Conservation (phyloP, 2,888 invertebrate species). For the Brenthis daphne region DNA sequence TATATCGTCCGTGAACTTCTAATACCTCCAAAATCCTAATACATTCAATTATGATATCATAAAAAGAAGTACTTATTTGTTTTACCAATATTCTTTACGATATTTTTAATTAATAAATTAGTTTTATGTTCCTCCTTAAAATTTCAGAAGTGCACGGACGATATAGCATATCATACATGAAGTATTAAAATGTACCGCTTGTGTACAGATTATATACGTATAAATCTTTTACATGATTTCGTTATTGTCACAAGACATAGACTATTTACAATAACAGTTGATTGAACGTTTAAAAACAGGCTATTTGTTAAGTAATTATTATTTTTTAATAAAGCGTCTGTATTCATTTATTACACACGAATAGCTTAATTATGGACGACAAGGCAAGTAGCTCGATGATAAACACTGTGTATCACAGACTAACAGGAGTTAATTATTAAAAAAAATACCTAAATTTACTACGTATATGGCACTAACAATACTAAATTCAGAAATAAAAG, state of each 20-base stretch:
- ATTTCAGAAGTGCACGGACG: too few relatives aligned
- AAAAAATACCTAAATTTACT: slow-evolving; percentile 63
- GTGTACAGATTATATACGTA: slow-evolving; percentile 14
- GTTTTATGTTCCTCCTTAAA: too few relatives aligned
- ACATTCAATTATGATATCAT: too few relatives aligned
- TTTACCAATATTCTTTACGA: too few relatives aligned
- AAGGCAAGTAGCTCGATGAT: slow-evolving; percentile 67
- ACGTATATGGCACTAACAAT: slow-evolving; percentile 76
- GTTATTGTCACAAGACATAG: slow-evolving; percentile 27
- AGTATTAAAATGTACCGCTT: background rate
- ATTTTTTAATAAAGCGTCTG: slow-evolving; percentile 37
- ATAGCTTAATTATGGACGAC: slow-evolving; percentile 42
- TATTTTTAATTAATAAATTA: too few relatives aligned
- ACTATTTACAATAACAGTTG: slow-evolving; percentile 17
- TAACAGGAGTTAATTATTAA: slow-evolving; percentile 67
- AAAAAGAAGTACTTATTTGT: too few relatives aligned
- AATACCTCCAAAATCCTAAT: too few relatives aligned
- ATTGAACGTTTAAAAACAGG: slow-evolving; percentile 11
- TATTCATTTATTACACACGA: slow-evolving; percentile 34
- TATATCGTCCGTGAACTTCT: background rate
- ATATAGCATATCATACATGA: too few relatives aligned
- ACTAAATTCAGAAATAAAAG: slow-evolving; percentile 56
- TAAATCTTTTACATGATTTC: slow-evolving; percentile 19
- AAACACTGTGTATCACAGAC: slow-evolving; percentile 77
- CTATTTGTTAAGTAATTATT: slow-evolving; percentile 23